Evolutionary conservation across 2,888 invertebrate genomes (phyloP), one percentile per base, ranked within the genome.

Genomic region (Drosophila helvetica): DNA sequence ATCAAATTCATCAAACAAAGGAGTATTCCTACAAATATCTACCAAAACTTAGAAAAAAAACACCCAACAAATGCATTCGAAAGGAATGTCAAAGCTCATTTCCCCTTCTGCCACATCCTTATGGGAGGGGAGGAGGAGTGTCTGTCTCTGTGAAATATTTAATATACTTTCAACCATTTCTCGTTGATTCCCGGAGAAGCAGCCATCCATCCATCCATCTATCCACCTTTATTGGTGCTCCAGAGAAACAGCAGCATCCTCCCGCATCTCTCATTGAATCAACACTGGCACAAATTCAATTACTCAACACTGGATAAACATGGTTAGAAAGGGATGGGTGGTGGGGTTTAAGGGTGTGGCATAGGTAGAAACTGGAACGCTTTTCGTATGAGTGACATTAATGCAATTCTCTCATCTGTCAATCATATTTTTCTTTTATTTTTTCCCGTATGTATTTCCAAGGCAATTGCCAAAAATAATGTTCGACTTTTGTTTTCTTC

Each of bases 211-310:
- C 33, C 15, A 15, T 42, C 69, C 53, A 68, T 42, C 69, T 50
- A 68, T 56, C 47, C 33, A 53, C 57, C 57, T 67, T 42, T 33
- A 33, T 33, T 47, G 38, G 48, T 30, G 46, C 74, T 74, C n/a
- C 7, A 38, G 38, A 38, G 38, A 38, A 38, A 38, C 66, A 25
- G 47, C 42, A 27, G 47, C 65, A 55, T 48, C 54, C 22, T 33
- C 1, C 38, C 38, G 12, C 38, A 38, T 15, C 38, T 38, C 67
- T 77, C 80, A 84, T 88, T 80, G 66, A 88, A 80, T 83, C 88
- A 88, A 78, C 88, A 88, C 84, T 83, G 75, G 66, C 84, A 80
- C 80, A 84, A 88, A 84, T 88, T 86, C 86, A 84, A 86, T 88
- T 88, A 86, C 88, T 86, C 88, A 83, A 68, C 77, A 53, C 54